A percentile compares a stretch with the other conserved stretches of the same genome.
Conservation (phyloP, 2,888 invertebrate species). For the Sinohyriopsis cumingii region DNA sequence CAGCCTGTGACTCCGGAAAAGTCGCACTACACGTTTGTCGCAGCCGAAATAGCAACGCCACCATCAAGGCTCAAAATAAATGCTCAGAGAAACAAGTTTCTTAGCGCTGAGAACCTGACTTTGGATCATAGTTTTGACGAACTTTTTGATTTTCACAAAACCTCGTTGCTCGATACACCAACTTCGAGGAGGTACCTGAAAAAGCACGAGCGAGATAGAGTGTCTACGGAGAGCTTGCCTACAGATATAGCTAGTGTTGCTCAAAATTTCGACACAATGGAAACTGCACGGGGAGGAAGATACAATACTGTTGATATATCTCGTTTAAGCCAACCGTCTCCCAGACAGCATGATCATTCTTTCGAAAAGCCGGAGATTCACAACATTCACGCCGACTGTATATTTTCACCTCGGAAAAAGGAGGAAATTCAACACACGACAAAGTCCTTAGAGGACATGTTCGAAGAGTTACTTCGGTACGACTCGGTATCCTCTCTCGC, state of each 20-base stretch:
- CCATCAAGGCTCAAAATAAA: slow-evolving; percentile 48
- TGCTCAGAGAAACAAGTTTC: slow-evolving; percentile 52
- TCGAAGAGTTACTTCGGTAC: slow-evolving; percentile 44
- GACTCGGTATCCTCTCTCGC: slow-evolving; percentile 55
- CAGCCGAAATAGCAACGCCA: slow-evolving; percentile 26
- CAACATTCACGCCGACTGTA: slow-evolving; percentile 60
- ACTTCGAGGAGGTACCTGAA: slow-evolving; percentile 39
- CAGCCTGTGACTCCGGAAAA: slow-evolving; percentile 35
- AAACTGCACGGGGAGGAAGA: slow-evolving; percentile 5
- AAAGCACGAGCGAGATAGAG: slow-evolving; percentile 25
- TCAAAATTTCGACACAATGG: slow-evolving; percentile 26
- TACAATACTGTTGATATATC: no score
- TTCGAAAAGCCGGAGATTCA: slow-evolving; percentile 44
- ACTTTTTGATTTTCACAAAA: slow-evolving; percentile 47
- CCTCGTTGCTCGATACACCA: slow-evolving; percentile 37
- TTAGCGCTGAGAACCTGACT: slow-evolving; percentile 58
- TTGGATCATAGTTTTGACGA: slow-evolving; percentile 26
- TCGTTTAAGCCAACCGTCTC: slow-evolving; percentile 11
- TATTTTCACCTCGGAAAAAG: slow-evolving; percentile 57
- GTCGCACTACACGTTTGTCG: slow-evolving; percentile 11
- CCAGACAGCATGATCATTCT: slow-evolving; percentile 32
- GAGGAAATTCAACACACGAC: slow-evolving; percentile 55
- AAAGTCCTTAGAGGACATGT: slow-evolving; percentile 59
- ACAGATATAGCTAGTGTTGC: slow-evolving; percentile 30
- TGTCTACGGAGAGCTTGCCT: slow-evolving; percentile 38